Conservation (phyloP, 1,140 invertebrate genomes). For the Monomorium pharaonis region DNA sequence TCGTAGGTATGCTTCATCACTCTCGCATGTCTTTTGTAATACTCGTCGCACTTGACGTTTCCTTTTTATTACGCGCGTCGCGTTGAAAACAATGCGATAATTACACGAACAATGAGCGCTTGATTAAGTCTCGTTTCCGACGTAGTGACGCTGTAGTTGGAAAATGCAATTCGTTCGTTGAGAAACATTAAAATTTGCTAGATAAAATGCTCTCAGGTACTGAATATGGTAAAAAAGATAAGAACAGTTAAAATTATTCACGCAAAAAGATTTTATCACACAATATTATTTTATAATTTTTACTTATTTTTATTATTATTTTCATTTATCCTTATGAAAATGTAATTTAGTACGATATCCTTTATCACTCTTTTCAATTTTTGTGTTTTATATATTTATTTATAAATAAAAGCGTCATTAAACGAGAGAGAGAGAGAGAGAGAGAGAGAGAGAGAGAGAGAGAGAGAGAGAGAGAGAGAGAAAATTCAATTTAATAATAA, state of each 20-base stretch:
- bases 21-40: constrained; percentile 38
- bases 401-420: background rate
- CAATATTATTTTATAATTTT: background rate
- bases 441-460: too few relatives aligned
- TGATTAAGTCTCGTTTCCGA: constrained; percentile 72
- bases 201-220: background rate
- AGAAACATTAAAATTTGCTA: constrained; percentile 14
- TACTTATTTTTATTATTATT: background rate
- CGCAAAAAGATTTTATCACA: background rate
- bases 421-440: too few relatives aligned
- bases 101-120: constrained; percentile 73
- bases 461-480: too few relatives aligned
- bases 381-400: background rate
- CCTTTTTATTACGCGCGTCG: constrained; percentile 46
- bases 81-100: constrained; percentile 74
- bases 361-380: background rate
- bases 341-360: background rate
- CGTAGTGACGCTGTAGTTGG: background rate
- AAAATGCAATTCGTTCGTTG: constrained; percentile 6
- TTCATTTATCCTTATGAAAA: background rate
- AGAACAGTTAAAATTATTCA: background rate
- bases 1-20: constrained; percentile 29
- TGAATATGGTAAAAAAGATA: background rate
- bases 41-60: constrained; percentile 11
- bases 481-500: background rate